Percentiles rank a stretch among this genome's conserved stretches.
These are phyloP conservation scores for Sebastes nivosus DNA, from an alignment of 2,797 vertebrate species.

Conservation along the genomic window DNA sequence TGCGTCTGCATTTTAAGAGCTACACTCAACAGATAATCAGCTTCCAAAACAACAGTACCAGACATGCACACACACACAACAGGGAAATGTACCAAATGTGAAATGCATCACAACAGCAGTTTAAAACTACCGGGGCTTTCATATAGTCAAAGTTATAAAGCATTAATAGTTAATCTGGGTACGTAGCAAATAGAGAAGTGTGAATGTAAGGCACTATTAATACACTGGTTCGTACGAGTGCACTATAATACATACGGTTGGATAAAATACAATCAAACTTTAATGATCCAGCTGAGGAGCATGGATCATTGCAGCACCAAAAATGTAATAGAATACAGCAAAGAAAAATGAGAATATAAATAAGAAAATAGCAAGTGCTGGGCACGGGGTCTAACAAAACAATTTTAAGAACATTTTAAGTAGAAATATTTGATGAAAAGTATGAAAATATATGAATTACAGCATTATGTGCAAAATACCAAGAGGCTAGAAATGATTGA, in stretches of 20 bases:
- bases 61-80: constrained; percentile 45
- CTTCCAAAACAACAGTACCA: constrained; percentile 56
- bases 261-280: constrained; percentile 24
- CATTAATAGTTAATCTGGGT: constrained; percentile 20
- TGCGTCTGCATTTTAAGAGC: constrained; percentile 82
- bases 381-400: constrained; percentile 13
- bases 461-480: constrained; percentile 71
- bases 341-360: constrained; percentile 45
- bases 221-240: constrained; percentile 49
- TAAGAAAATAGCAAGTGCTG: constrained; percentile 42
- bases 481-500: constrained; percentile 33
- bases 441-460: constrained; percentile 58
- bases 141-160: constrained; percentile 16
- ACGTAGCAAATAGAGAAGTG: constrained; percentile 24
- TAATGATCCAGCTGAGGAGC: constrained; percentile 14
- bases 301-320: constrained; percentile 57
- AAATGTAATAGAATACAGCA: constrained; percentile 27
- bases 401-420: constrained; percentile 34
- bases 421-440: constrained; percentile 52
- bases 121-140: constrained; percentile 9
- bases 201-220: constrained; percentile 73
- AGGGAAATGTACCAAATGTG: constrained; percentile 36
- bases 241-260: constrained; percentile 37
- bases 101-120: constrained; percentile 32
- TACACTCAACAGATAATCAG: constrained; percentile 69